These are phyloP conservation scores for Pelodytes ibericus DNA, from an alignment of 2,797 vertebrate genomes.

Conservation along the genomic window DNA sequence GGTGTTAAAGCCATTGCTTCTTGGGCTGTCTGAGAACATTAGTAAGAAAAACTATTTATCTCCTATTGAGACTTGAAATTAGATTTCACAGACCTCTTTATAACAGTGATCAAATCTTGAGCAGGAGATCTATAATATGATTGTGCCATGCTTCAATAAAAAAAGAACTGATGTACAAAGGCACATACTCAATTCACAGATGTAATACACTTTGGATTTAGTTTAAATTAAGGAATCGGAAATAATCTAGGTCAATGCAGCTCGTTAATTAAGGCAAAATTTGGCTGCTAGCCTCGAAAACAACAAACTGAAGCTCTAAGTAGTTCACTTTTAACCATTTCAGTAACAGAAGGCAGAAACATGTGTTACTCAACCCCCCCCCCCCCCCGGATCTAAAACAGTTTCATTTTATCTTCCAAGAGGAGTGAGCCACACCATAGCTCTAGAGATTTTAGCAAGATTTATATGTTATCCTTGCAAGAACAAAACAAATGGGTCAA, in stretches of 20 bases:
- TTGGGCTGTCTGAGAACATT: slow-evolving; percentile 18
- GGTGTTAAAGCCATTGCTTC: slow-evolving; percentile 26
- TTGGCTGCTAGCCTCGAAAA: background rate
- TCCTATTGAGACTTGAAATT: slow-evolving; percentile 52
- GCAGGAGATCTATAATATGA: slow-evolving; percentile 51
- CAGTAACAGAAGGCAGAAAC: background rate
- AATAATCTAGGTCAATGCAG: slow-evolving; percentile 18
- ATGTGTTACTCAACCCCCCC: too few species aligned
- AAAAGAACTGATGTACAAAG: slow-evolving; percentile 20
- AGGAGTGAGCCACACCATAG: too few species aligned
- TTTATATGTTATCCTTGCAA: too few species aligned
- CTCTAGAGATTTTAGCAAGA: too few species aligned
- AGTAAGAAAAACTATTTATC: slow-evolving; percentile 42
- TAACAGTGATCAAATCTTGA: slow-evolving; percentile 50
- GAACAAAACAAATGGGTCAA: too few species aligned
- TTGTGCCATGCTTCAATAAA: slow-evolving; percentile 11
- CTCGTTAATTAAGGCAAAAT: slow-evolving; percentile 16
- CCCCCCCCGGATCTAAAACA: too few species aligned
- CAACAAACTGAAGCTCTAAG: background rate
- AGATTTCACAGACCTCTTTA: slow-evolving; percentile 52
- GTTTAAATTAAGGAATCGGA: slow-evolving; percentile 19
- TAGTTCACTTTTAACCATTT: background rate
- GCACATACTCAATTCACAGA: slow-evolving; percentile 1
- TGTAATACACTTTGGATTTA: slow-evolving; percentile 23
- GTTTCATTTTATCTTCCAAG: too few species aligned